phyloP scores from a whole-genome alignment of 2,888 invertebrate species.

The Xiphydria camelus region DNA sequence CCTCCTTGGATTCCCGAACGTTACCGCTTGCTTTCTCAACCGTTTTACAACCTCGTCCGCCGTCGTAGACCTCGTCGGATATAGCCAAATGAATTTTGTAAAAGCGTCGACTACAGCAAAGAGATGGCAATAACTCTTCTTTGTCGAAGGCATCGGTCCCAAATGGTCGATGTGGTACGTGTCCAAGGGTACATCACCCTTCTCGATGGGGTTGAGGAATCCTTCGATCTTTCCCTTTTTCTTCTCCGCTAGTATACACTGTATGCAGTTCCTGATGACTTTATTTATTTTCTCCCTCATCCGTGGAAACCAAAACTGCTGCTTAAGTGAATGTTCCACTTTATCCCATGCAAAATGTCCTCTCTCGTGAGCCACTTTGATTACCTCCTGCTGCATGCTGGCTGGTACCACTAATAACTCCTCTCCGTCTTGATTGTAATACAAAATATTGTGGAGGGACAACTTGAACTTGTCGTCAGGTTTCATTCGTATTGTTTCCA shows the following conservation, averaged over 20 bases:
- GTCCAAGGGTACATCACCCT: conserved; percentile 28
- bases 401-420: no score
- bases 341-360: no score
- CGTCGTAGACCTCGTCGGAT: conserved; percentile 12
- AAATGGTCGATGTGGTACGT: conserved; percentile 29
- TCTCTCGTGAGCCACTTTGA: no score
- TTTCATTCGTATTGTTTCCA: no score
- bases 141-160: conserved; percentile 24
- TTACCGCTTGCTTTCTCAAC: conserved; percentile 22
- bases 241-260: conserved; percentile 28
- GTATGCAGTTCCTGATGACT: conserved; percentile 28
- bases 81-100: conserved; percentile 24
- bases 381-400: no score
- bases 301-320: conserved; percentile 28
- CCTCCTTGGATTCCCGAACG: conserved; percentile 24
- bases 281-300: conserved; percentile 22
- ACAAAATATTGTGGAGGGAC: no score
- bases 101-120: conserved; percentile 28
- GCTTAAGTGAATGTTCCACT: no score
- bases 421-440: no score
- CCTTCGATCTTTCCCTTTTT: conserved; percentile 24
- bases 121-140: conserved; percentile 23
- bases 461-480: no score
- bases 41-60: conserved; percentile 7
- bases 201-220: conserved; percentile 31